A percentile compares a stretch with the other conserved stretches of the same genome.
These are phyloP conservation scores for Xestia rhomboidea DNA, from an alignment of 2,888 invertebrate genomes.

Conservation along the genomic window DNA sequence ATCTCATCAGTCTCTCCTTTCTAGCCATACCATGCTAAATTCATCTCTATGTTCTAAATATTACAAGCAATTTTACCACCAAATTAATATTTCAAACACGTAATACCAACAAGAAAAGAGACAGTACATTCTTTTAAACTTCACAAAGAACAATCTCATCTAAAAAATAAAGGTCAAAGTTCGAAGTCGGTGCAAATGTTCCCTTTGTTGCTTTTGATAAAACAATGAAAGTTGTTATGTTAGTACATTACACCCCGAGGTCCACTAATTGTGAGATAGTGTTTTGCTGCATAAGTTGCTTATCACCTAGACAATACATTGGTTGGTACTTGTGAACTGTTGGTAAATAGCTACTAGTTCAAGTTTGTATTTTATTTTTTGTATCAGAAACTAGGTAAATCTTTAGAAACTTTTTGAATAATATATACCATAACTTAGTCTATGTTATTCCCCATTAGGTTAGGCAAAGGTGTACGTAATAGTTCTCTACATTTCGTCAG, in stretches of 20 bases:
- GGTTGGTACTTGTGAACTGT: conserved; percentile 6
- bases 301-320: conserved; percentile 29
- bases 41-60: neutral
- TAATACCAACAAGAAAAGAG: conserved; percentile 17
- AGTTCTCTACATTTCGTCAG: too few species aligned
- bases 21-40: too few species aligned
- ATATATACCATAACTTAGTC: neutral
- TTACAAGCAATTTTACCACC: neutral
- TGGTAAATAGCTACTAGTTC: neutral
- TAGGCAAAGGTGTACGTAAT: too few species aligned
- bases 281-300: conserved; percentile 39
- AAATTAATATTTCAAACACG: conserved; percentile 42
- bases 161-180: conserved; percentile 57
- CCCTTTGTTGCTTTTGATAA: conserved; percentile 54
- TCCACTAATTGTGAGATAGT: conserved; percentile 53
- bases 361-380: neutral
- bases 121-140: conserved; percentile 27
- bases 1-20: too few species aligned
- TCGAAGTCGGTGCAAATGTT: conserved; percentile 64
- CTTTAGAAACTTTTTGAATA: neutral
- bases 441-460: too few species aligned
- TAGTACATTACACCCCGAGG: conserved; percentile 51
- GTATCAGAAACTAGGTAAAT: neutral
- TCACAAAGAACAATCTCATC: conserved; percentile 34
- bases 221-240: conserved; percentile 55